These are phyloP conservation scores for Cartodere bifasciata DNA, from an alignment of 2,888 invertebrate species.

Conservation along the genomic window DNA sequence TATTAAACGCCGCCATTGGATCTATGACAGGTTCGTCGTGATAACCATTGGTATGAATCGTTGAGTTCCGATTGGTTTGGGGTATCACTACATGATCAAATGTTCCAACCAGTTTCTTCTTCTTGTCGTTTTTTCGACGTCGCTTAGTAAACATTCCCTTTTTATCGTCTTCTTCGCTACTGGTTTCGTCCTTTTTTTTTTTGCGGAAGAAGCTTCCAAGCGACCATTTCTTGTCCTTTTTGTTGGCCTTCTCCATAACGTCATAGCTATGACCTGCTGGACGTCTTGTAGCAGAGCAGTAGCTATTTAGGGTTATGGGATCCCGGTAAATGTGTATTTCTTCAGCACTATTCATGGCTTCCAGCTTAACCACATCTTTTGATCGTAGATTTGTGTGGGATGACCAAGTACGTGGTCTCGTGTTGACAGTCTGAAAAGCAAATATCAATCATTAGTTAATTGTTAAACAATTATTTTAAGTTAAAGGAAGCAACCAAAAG, in stretches of 20 bases:
- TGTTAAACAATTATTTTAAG: too few relatives aligned
- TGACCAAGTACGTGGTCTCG: conserved; percentile 32
- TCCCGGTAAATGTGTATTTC: conserved; percentile 23
- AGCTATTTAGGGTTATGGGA: conserved; percentile 17
- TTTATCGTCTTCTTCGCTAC: conserved; percentile 34
- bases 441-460: conserved; percentile 11
- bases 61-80: conserved; percentile 15
- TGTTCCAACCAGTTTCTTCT: conserved; percentile 43
- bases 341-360: conserved; percentile 31
- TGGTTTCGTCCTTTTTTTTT: conserved; percentile 54
- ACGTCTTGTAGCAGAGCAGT: conserved; percentile 26
- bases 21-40: conserved; percentile 32
- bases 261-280: conserved; percentile 39
- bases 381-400: conserved; percentile 29
- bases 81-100: conserved; percentile 52
- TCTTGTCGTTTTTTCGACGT: conserved; percentile 35
- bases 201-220: conserved; percentile 66
- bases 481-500: too few relatives aligned
- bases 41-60: conserved; percentile 18
- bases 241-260: conserved; percentile 36
- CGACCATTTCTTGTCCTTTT: conserved; percentile 65
- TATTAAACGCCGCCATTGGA: conserved; percentile 34
- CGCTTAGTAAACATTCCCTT: conserved; percentile 31
- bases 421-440: conserved; percentile 36
- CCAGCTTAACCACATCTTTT: conserved; percentile 24